Evolutionary conservation across 1,140 invertebrate genomes (phyloP).

Genomic region (Drosophila oshimai): DNA sequence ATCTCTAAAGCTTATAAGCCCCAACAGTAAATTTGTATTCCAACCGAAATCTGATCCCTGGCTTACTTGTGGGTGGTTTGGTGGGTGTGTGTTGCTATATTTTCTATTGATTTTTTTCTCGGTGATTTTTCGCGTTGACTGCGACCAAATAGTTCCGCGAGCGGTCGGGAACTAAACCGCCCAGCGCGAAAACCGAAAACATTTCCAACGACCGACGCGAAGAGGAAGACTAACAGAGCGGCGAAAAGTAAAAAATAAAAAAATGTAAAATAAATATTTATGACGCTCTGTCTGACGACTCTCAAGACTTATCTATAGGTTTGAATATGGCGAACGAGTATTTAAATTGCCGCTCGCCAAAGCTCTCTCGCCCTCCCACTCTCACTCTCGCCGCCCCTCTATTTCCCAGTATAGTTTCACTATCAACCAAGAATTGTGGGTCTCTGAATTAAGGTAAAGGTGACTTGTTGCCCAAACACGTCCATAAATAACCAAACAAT

Average conservation of each 20-base stretch:
- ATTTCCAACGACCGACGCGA: conserved; percentile 39
- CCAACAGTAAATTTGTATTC: not conserved
- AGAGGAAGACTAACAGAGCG: conserved; percentile 20
- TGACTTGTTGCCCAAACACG: conserved; percentile 45
- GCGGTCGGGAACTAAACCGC: conserved; percentile 57
- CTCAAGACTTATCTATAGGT: conserved; percentile 60
- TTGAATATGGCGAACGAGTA: conserved; percentile 33
- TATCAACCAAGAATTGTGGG: conserved; percentile 44
- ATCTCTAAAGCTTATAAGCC: not conserved
- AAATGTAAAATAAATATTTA: conserved; percentile 71
- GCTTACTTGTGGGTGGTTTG: conserved; percentile 53
- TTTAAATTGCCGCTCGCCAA: conserved; percentile 43
- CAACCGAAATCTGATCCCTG: not conserved
- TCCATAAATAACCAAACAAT: conserved; percentile 45
- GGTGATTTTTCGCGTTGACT: conserved; percentile 6
- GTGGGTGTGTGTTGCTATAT: not conserved
- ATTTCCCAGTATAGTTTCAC: conserved; percentile 24
- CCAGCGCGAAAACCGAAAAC: conserved; percentile 62
- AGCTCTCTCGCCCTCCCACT: conserved; percentile 4
- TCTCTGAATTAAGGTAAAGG: conserved; percentile 29
- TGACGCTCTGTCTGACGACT: conserved; percentile 66
- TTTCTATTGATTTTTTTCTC: not conserved
- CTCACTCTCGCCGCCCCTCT: not conserved
- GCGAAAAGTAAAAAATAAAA: conserved; percentile 21
- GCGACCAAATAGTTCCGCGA: conserved; percentile 66